A percentile compares a stretch with the other conserved stretches of the same genome.
phyloP scores from a whole-genome alignment of 2,113 vertebrate genomes.

The Sylvia atricapilla region DNA sequence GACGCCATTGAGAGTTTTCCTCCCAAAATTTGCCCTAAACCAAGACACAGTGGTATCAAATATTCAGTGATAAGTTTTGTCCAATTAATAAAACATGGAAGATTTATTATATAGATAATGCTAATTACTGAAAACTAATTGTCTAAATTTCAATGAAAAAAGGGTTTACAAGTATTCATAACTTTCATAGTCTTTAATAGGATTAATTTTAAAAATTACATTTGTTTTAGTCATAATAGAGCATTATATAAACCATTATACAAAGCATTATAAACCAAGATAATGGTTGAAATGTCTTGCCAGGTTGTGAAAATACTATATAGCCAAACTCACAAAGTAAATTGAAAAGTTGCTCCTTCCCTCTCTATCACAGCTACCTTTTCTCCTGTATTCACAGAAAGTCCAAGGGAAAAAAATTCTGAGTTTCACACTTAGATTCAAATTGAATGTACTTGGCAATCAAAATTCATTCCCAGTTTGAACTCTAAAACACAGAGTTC shows the following conservation, averaged over 20 bases:
- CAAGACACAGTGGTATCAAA: background rate
- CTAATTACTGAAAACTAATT: background rate
- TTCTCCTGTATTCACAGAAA: background rate
- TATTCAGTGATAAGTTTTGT: background rate
- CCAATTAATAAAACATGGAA: background rate
- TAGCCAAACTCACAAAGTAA: background rate
- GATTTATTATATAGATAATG: background rate
- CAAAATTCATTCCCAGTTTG: background rate
- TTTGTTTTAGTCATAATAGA: background rate
- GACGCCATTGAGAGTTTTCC: background rate
- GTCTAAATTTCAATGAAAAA: background rate
- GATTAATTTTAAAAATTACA: background rate
- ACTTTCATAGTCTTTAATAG: background rate
- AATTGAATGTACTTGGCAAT: background rate
- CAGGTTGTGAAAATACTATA: background rate
- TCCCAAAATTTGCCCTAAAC: background rate
- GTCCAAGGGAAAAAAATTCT: background rate
- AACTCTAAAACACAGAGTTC: background rate
- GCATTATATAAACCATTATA: background rate
- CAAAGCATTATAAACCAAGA: background rate
- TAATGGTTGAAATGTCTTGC: background rate
- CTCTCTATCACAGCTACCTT: background rate
- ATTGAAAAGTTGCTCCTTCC: background rate
- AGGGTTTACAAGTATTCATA: background rate
- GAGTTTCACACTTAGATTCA: background rate